phyloP scores from a whole-genome alignment of 2,888 invertebrate species.

The Sepioteuthis lessoniana region DNA sequence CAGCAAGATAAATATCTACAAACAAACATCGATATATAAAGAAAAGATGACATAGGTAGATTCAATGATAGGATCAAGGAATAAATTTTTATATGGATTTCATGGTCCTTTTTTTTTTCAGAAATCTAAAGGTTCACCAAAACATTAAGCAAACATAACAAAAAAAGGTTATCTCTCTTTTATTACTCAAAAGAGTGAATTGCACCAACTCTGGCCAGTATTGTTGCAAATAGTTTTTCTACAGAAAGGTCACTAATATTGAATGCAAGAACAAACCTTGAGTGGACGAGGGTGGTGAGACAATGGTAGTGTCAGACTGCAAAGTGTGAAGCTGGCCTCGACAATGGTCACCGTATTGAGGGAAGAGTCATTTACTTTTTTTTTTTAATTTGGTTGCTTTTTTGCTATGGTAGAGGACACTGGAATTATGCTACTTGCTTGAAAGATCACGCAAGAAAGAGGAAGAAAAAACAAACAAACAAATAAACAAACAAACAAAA shows the following conservation, averaged over 20 bases:
- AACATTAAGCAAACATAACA: background rate
- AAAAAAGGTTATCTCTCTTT: background rate
- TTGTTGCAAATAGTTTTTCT: background rate
- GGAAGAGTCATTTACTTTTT: background rate
- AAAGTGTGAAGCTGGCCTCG: background rate
- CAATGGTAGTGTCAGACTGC: background rate
- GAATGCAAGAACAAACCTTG: background rate
- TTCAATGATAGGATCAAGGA: background rate
- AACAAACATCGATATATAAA: background rate
- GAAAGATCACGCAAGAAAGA: constrained; percentile 4
- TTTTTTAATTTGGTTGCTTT: background rate
- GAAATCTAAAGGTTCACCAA: background rate
- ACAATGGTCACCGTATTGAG: background rate
- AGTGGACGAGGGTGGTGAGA: background rate
- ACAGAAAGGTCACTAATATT: constrained; percentile 8
- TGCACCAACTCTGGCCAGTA: background rate
- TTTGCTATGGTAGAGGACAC: background rate
- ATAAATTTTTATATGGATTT: background rate
- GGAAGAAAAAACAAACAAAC: background rate
- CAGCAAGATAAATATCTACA: background rate
- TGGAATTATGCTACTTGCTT: background rate
- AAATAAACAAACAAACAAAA: too few species aligned
- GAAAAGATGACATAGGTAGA: background rate
- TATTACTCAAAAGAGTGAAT: background rate
- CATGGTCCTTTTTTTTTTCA: background rate